Evolutionary conservation across 2,797 vertebrate species (phyloP).

Genomic region (Agapornis canus): DNA sequence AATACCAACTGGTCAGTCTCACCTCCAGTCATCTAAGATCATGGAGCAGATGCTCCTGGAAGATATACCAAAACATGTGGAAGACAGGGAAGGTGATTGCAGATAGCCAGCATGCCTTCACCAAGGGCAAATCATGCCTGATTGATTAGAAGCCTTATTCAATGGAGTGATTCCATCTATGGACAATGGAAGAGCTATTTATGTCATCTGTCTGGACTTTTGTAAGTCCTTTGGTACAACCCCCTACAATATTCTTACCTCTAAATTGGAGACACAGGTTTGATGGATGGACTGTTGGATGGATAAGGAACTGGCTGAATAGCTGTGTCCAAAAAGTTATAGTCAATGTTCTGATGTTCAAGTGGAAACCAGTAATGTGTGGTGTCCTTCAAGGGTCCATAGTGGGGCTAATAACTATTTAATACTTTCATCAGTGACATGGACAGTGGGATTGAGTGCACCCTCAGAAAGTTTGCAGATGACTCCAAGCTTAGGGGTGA

Average conservation of each 20-base stretch:
- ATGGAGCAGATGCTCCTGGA: not conserved
- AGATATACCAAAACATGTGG: not conserved
- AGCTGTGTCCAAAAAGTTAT: not conserved
- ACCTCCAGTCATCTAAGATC: not conserved
- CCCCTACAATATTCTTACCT: not conserved
- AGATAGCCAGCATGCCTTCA: not conserved
- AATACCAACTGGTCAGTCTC: not conserved
- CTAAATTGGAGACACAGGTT: not conserved
- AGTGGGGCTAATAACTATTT: not conserved
- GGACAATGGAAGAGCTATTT: not conserved
- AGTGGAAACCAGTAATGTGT: not conserved
- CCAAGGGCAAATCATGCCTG: not conserved
- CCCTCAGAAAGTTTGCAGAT: not conserved
- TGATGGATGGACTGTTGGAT: not conserved
- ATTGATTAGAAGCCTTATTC: not conserved
- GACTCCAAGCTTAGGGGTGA: not conserved
- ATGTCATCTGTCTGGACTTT: not conserved
- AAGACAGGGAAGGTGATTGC: not conserved
- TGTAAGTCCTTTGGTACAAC: not conserved
- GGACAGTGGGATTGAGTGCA: not conserved
- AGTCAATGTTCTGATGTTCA: not conserved
- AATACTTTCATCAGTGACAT: not conserved
- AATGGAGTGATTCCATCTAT: not conserved
- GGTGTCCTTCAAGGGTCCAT: not conserved
- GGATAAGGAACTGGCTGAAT: not conserved